Base-by-base conservation (phyloP, 2,797 vertebrate genomes). In the Mycteria americana region DNA sequence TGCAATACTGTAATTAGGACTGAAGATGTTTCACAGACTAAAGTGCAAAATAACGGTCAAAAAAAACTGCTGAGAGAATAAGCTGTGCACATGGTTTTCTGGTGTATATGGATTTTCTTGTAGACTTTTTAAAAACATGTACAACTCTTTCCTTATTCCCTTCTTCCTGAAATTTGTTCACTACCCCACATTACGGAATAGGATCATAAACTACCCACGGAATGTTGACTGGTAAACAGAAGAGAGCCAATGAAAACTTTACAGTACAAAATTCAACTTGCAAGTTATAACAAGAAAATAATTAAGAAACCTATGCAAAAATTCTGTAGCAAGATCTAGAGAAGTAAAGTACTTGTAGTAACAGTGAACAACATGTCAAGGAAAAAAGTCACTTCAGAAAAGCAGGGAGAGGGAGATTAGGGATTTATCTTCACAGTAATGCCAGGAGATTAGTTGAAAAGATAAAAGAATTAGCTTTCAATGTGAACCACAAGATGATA, bases 381-480 rank as follows among this genome's bases (percentile, higher is more conserved):
- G 88, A 94, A 97, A 96, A 95, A 92, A 96, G 96, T 94, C 96
- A 96, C 96, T 97, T 97, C 93, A 94, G 90, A 95, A 97, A 96
- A 93, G 94, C 84, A 97, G 86, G 75, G 84, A 95, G 87, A 92
- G 62, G 90, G 86, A 97, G 95, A 97, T 97, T 97, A 97, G 81
- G 93, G 93, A 95, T 95, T 95, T 97, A 96, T 96, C 95, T 96
- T 94, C 96, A 97, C 93, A 94, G 93, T 96, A 97, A 97, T 94
- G 93, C 92, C 94, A 97, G 70, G 48, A 97, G 97, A 97, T 97
- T 94, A 97, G 95, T 97, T 94, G 94, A 91, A 95, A 92, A 97
- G 96, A 97, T 97, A 97, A 95, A 96, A 94, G 95, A 97, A 97
- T 97, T 96, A 97, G 93, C 74, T 96, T 94, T 95, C 96, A 97